These are phyloP conservation scores for Enteromius mattozi DNA, from an alignment of 2,797 vertebrate species.

Conservation along the genomic window DNA sequence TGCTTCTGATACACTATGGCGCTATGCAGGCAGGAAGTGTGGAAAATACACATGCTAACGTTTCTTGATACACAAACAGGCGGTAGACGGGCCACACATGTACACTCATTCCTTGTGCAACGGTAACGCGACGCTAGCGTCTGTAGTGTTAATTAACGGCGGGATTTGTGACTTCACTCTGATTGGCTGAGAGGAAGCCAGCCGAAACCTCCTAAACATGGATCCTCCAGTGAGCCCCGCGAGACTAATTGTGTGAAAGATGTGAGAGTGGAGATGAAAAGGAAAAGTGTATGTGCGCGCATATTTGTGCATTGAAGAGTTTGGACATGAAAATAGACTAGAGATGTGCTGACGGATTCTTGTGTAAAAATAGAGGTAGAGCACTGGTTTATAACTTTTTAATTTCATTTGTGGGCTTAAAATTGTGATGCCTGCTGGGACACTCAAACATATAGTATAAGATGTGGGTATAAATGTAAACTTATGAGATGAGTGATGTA, in stretches of 20 bases:
- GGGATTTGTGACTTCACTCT: slow-evolving; percentile 33
- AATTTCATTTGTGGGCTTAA: not conserved
- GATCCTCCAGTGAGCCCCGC: not conserved
- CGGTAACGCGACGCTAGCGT: slow-evolving; percentile 1
- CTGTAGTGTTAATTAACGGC: slow-evolving; percentile 48
- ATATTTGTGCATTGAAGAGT: not conserved
- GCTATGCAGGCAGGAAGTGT: slow-evolving; percentile 34
- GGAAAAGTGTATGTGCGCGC: slow-evolving; percentile 21
- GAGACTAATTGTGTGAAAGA: slow-evolving; percentile 19
- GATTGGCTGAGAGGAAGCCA: slow-evolving; percentile 51
- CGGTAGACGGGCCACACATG: not conserved
- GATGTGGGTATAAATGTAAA: not conserved
- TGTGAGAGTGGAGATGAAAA: slow-evolving; percentile 21
- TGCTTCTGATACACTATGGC: slow-evolving; percentile 11
- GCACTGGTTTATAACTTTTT: not conserved
- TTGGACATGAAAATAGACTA: slow-evolving; percentile 8
- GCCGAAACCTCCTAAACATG: slow-evolving; percentile 23
- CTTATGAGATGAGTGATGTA: not conserved
- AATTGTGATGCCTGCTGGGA: not conserved
- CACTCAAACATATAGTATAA: not conserved
- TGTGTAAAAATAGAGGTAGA: not conserved
- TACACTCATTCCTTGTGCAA: not conserved
- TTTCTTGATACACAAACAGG: not conserved
- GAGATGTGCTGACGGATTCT: not conserved
- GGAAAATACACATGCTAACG: not conserved